phyloP scores from a whole-genome alignment of 2,113 vertebrate species.

The Falcunculus frontatus region DNA sequence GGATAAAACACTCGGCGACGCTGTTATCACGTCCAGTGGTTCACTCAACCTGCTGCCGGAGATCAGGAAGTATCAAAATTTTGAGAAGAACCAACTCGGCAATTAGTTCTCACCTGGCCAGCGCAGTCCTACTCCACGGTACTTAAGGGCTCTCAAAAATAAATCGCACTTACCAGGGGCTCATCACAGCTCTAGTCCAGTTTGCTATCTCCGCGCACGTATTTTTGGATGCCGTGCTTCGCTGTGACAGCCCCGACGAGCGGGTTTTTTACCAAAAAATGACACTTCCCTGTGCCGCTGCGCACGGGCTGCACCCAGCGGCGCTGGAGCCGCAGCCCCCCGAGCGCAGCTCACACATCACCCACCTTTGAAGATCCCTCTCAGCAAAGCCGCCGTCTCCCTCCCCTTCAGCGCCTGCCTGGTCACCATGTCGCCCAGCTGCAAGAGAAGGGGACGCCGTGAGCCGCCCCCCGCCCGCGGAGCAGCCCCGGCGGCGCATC shows the following conservation, averaged over 20 bases:
- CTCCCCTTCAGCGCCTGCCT: constrained; percentile 82
- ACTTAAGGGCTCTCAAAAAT: neutral
- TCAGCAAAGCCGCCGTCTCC: constrained; percentile 77
- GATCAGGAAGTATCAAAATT: neutral
- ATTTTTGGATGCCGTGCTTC: neutral
- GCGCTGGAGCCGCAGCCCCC: neutral
- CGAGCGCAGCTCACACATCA: neutral
- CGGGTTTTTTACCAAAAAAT: neutral
- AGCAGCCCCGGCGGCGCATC: neutral
- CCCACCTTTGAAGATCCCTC: constrained; percentile 88
- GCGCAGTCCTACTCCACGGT: neutral
- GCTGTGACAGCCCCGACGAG: neutral
- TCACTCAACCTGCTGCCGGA: neutral
- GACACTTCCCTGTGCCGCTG: neutral
- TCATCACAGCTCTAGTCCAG: fast-evolving
- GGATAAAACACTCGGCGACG: neutral
- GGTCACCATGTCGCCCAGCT: constrained; percentile 79
- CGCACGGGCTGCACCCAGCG: neutral
- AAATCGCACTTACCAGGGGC: neutral
- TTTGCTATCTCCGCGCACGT: fast-evolving
- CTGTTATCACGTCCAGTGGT: neutral
- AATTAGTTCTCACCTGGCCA: neutral
- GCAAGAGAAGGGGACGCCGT: neutral
- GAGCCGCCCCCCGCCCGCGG: neutral
- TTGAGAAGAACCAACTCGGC: neutral